Evolutionary conservation across 2,888 invertebrate genomes (phyloP).

Genomic region (Selenia dentaria): DNA sequence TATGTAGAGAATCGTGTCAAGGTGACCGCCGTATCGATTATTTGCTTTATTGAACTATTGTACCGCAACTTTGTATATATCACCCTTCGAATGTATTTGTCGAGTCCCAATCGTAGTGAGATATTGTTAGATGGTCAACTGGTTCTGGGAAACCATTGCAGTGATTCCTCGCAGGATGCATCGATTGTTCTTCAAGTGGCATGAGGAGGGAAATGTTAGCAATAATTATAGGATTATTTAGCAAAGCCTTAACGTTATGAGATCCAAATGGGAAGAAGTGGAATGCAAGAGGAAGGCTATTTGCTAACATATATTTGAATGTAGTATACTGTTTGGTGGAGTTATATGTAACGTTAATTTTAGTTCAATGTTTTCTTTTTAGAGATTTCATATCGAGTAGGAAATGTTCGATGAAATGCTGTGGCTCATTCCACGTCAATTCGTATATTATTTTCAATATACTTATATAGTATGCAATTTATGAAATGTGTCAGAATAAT

Average conservation of each 20-base stretch:
- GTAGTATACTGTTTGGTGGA: slow-evolving; percentile 61
- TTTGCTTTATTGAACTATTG: slow-evolving; percentile 38
- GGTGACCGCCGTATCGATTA: slow-evolving; percentile 45
- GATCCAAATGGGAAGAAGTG: slow-evolving; percentile 45
- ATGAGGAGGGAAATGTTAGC: slow-evolving; percentile 63
- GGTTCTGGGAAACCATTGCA: slow-evolving; percentile 20
- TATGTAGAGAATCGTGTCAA: slow-evolving; percentile 42
- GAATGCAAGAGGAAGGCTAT: slow-evolving; percentile 45
- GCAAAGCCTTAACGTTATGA: slow-evolving; percentile 60
- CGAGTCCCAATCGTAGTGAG: slow-evolving; percentile 30
- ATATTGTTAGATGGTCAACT: background rate
- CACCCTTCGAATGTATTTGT: slow-evolving; percentile 45
- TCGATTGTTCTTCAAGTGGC: slow-evolving; percentile 51
- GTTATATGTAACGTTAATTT: slow-evolving; percentile 70
- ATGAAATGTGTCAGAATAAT: slow-evolving; percentile 21
- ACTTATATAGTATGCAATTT: background rate
- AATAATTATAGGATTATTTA: slow-evolving; percentile 70
- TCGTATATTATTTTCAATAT: too few relatives aligned
- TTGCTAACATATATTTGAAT: slow-evolving; percentile 79
- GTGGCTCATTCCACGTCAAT: slow-evolving; percentile 47
- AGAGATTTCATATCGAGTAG: slow-evolving; percentile 73
- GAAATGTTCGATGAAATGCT: slow-evolving; percentile 71
- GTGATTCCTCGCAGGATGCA: slow-evolving; percentile 32
- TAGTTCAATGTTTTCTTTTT: slow-evolving; percentile 79
- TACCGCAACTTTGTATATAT: slow-evolving; percentile 43